Percentiles rank a stretch among this genome's conserved stretches.
Conservation (phyloP, 92 coral and sea anemone genomes). For the Porites evermanni region DNA sequence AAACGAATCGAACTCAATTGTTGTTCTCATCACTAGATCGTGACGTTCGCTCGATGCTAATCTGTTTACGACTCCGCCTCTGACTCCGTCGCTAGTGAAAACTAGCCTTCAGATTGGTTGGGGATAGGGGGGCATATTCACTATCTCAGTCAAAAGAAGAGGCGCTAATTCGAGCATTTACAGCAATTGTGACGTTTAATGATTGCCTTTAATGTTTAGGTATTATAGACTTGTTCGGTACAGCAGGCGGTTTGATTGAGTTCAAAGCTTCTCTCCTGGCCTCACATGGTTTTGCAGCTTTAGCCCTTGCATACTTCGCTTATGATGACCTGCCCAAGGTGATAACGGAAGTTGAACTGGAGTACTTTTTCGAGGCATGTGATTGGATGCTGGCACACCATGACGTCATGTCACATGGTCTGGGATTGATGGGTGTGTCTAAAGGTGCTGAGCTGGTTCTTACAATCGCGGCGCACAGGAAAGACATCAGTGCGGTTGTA, state of each 20-base stretch:
- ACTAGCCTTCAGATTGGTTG: too few relatives aligned
- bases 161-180: too few relatives aligned
- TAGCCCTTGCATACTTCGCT: slow-evolving; percentile 80
- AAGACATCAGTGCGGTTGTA: slow-evolving; percentile 76
- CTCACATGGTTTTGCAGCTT: slow-evolving; percentile 77
- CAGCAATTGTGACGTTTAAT: not conserved
- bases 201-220: slow-evolving; percentile 37
- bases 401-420: slow-evolving; percentile 60
- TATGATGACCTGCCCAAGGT: slow-evolving; percentile 74
- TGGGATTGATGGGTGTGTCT: slow-evolving; percentile 84
- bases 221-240: slow-evolving; percentile 80
- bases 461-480: slow-evolving; percentile 66
- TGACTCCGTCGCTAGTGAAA: too few relatives aligned
- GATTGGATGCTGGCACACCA: slow-evolving; percentile 71
- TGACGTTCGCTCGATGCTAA: too few relatives aligned
- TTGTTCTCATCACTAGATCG: too few relatives aligned
- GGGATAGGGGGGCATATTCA: too few relatives aligned
- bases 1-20: too few relatives aligned
- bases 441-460: slow-evolving; percentile 77
- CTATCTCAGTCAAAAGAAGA: too few relatives aligned
- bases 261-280: slow-evolving; percentile 87
- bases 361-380: slow-evolving; percentile 82
- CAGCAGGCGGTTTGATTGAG: slow-evolving; percentile 81
- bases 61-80: too few relatives aligned
- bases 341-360: slow-evolving; percentile 58